phyloP scores from a whole-genome alignment of 2,797 vertebrate genomes.

The Phoxinus dragarum region DNA sequence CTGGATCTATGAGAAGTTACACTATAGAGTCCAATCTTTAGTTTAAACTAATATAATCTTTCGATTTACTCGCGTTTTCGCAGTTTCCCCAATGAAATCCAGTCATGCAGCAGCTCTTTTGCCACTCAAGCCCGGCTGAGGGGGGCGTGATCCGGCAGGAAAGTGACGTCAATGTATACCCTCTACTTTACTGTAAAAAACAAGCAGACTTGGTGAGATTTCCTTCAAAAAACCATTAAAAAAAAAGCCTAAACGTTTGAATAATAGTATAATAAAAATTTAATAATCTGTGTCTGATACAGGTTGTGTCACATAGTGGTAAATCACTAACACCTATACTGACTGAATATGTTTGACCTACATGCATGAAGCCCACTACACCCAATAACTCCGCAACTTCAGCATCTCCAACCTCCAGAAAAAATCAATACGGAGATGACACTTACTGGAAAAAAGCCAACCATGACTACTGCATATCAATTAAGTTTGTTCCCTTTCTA shows the following conservation, averaged over 20 bases:
- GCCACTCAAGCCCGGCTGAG: no score
- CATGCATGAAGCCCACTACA: not conserved
- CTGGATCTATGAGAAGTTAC: no score
- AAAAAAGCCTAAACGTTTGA: not conserved
- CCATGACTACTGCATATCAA: constrained; percentile 24
- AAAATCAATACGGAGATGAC: constrained; percentile 49
- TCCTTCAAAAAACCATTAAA: not conserved
- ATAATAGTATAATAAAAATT: not conserved
- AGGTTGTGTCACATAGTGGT: not conserved
- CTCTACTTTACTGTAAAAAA: not conserved
- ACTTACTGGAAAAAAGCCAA: constrained; percentile 28
- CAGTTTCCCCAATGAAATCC: no score
- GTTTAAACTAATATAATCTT: no score
- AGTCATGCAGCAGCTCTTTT: no score
- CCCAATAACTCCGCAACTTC: constrained; percentile 12
- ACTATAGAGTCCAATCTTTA: no score
- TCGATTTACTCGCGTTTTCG: no score
- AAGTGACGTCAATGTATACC: no score
- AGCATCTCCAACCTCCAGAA: constrained; percentile 41
- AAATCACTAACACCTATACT: not conserved
- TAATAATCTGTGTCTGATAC: not conserved
- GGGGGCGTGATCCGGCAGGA: no score
- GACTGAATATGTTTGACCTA: constrained; percentile 2
- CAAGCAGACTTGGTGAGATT: not conserved
- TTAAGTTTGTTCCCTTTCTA: constrained; percentile 22